Base-by-base conservation (phyloP, 2,113 vertebrate genomes). In the Nycticebus coucang region DNA sequence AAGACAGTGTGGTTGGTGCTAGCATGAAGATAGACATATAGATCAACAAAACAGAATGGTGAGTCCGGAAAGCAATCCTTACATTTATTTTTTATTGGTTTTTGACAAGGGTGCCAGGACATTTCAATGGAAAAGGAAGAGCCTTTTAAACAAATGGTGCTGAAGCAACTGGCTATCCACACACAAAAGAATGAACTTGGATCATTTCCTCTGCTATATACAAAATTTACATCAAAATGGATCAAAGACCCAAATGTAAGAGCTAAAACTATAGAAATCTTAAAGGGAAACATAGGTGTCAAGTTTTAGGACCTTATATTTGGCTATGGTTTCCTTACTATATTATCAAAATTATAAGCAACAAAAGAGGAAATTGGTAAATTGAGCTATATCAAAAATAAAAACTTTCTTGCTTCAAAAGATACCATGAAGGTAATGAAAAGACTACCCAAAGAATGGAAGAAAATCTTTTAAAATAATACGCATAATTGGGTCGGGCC, bases 161-260 rank as follows among this genome's bases (percentile, higher is more conserved):
- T 86, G 53, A 37, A 45, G 69, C 21, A 57, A 91, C 37, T 71
- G 53, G 37, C 62, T 91, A 78, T 35, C 60, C 55, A 57, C 41
- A 87, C 55, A 41, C 28, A 50, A 78, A 87, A 35, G n/a, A 83
- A 87, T 82, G 26, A 69, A 50, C 33, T 50, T 93, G 28, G 57
- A 85, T 15, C 17, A 18, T 18, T 85, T 79, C 28, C 28, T 89
- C 53, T 1, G 55, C 18, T 57, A 62, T 69, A 28, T 53, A 41
- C 9, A 82, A 96, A 90, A 71, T n/a, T 53, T 79, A 87, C 78
- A 37, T 80, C 26, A 84, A 84, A 72, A 91, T 91, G n/a, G 21
- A 69, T 81, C 66, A 89, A 87, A 53, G n/a, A 92, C 5, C 19
- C 62, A 95, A 80, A 81, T 81, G 53, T 57, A 69, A 55, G 37